Evolutionary conservation across 2,888 invertebrate genomes (phyloP).

Genomic region (Acanthopleura granulata): DNA sequence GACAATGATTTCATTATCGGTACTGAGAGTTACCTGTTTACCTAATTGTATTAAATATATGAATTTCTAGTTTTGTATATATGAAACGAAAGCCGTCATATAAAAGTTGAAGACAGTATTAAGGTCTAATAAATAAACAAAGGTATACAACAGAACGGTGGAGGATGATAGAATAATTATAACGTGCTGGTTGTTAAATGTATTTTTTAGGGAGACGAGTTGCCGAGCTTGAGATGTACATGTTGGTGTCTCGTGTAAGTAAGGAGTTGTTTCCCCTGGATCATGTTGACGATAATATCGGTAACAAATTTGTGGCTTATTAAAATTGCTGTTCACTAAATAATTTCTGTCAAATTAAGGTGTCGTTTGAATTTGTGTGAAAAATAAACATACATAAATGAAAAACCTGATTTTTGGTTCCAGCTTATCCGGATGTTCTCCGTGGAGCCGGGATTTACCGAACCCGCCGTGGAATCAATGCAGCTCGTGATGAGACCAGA

Average conservation of each 20-base stretch:
- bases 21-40: too few species aligned
- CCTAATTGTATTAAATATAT: too few species aligned
- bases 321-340: too few species aligned
- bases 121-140: too few species aligned
- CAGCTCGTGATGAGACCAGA: neutral
- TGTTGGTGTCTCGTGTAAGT: conserved; percentile 51
- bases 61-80: too few species aligned
- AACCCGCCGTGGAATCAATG: neutral
- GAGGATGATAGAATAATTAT: neutral
- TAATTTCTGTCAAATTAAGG: too few species aligned
- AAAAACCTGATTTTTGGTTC: neutral
- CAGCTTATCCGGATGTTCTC: neutral
- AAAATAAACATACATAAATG: neutral
- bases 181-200: neutral
- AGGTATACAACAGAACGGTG: too few species aligned
- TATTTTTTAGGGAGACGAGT: conserved; percentile 45
- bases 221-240: conserved; percentile 53
- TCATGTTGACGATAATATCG: neutral
- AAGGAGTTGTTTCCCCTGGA: too few species aligned
- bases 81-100: too few species aligned
- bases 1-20: too few species aligned
- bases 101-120: too few species aligned
- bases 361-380: neutral
- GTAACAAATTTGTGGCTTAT: neutral
- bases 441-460: neutral